phyloP scores from a whole-genome alignment of 2,888 invertebrate genomes.

The Pterostichus niger region DNA sequence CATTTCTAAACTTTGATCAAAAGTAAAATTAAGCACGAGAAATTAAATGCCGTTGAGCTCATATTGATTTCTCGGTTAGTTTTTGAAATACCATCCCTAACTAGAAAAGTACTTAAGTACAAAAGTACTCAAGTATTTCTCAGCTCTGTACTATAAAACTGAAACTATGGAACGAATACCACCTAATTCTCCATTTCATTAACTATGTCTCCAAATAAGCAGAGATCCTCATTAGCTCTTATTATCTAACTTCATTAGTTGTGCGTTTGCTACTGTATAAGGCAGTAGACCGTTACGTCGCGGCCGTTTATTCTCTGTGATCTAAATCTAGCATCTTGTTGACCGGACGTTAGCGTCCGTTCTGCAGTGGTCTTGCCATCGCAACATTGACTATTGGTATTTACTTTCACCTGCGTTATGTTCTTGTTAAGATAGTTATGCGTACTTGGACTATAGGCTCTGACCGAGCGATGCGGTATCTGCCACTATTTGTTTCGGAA shows the following conservation, averaged over 20 bases:
- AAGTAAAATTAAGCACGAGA: too few relatives aligned
- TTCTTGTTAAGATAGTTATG: neutral
- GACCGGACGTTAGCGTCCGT: constrained; percentile 5
- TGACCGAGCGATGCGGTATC: neutral
- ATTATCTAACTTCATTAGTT: neutral
- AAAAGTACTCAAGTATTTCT: too few relatives aligned
- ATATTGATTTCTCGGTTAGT: too few relatives aligned
- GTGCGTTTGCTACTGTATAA: neutral
- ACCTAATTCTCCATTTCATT: neutral
- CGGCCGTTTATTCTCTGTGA: neutral
- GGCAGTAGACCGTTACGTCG: neutral
- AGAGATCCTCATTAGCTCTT: neutral
- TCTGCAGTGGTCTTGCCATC: neutral
- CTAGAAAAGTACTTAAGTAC: too few relatives aligned
- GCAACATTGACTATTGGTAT: constrained; percentile 40
- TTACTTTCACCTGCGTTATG: constrained; percentile 33
- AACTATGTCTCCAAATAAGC: constrained; percentile 2
- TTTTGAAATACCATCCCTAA: too few relatives aligned
- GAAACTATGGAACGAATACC: too few relatives aligned
- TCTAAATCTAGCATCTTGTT: neutral
- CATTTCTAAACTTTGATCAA: too few relatives aligned
- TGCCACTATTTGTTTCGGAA: neutral
- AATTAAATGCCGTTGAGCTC: too few relatives aligned
- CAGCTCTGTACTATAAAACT: too few relatives aligned
- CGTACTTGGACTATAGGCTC: neutral